Conservation (phyloP, 2,113 vertebrate genomes). For the Lepus timidus region DNA sequence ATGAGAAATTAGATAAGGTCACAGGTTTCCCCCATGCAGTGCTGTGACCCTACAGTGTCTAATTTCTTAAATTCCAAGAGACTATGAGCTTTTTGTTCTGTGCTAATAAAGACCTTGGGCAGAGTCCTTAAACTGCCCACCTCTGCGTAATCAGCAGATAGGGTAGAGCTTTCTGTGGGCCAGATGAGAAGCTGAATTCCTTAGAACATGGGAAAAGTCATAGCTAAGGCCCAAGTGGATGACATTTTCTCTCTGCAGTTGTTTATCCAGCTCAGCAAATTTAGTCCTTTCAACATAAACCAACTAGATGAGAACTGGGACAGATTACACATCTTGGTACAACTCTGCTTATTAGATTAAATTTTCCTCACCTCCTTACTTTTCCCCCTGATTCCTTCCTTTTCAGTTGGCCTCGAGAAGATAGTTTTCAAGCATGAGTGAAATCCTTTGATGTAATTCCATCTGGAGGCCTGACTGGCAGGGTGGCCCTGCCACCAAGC, state of each 20-base stretch:
- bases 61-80: slow-evolving; percentile 81
- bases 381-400: not conserved
- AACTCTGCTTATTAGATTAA: not conserved
- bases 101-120: slow-evolving; percentile 61
- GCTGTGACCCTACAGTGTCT: slow-evolving; percentile 66
- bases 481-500: not conserved
- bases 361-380: not conserved
- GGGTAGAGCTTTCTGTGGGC: not conserved
- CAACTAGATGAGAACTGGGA: not conserved
- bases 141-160: not conserved
- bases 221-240: not conserved
- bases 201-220: not conserved
- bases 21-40: slow-evolving; percentile 66
- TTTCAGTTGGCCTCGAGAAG: not conserved
- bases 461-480: not conserved
- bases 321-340: not conserved
- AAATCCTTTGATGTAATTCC: not conserved
- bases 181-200: not conserved
- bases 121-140: not conserved
- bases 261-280: slow-evolving; percentile 3
- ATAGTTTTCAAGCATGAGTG: not conserved
- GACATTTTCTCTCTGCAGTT: not conserved
- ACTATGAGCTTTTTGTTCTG: slow-evolving; percentile 72
- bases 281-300: not conserved
- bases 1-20: slow-evolving; percentile 87